These are phyloP conservation scores for Melipona beecheii DNA, from an alignment of 2,888 invertebrate genomes.

Conservation along the genomic window DNA sequence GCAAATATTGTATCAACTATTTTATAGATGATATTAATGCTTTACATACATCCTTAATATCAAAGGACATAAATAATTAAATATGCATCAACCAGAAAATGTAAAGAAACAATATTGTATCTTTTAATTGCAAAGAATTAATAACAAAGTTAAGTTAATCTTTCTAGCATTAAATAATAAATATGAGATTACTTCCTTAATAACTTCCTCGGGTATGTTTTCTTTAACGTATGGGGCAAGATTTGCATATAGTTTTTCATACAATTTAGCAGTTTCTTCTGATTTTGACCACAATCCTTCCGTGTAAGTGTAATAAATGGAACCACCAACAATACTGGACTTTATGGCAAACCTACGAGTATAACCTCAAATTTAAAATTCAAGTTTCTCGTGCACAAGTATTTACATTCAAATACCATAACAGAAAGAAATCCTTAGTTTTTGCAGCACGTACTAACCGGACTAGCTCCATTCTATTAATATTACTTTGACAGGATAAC, in stretches of 20 bases:
- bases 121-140: background rate
- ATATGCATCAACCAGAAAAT: background rate
- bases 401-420: constrained; percentile 42
- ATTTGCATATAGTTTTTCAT: constrained; percentile 77
- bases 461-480: constrained; percentile 72
- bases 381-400: background rate
- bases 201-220: constrained; percentile 75
- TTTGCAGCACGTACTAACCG: constrained; percentile 73
- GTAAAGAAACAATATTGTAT: background rate
- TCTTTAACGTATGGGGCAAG: constrained; percentile 76
- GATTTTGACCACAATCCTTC: constrained; percentile 83
- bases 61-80: background rate
- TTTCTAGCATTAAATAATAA: background rate
- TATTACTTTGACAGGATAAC: constrained; percentile 16
- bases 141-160: background rate
- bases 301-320: constrained; percentile 79
- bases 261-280: constrained; percentile 80
- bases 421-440: constrained; percentile 34
- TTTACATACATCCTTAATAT: background rate
- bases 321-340: constrained; percentile 79
- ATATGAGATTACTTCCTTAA: constrained; percentile 69
- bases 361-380: constrained; percentile 54
- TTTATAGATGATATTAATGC: background rate
- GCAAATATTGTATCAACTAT: background rate
- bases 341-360: constrained; percentile 79